A percentile compares a stretch with the other conserved stretches of the same genome.
Evolutionary conservation across 2,113 vertebrate genomes (phyloP).

Genomic region (Felis catus): DNA sequence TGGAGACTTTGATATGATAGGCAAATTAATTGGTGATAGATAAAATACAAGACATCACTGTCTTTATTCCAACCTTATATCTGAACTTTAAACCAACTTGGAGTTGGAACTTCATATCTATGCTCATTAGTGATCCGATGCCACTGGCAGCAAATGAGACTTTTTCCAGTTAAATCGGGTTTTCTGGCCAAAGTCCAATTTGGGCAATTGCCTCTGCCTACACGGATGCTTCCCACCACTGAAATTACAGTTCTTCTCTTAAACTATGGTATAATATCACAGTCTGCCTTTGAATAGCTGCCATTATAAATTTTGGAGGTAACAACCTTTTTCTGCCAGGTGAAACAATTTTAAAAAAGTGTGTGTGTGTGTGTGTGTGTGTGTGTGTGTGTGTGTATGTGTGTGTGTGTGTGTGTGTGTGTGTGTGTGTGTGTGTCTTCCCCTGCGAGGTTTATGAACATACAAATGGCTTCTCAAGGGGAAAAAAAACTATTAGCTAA

Average conservation of each 20-base stretch:
- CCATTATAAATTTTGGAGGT: background rate
- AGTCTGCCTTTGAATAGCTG: background rate
- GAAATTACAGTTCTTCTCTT: constrained; percentile 4
- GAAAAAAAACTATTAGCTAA: background rate
- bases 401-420: background rate
- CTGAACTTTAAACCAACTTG: background rate
- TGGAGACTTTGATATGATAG: background rate
- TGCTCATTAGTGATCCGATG: background rate
- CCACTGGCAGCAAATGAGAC: background rate
- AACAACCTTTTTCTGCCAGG: background rate
- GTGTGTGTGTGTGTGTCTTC: background rate
- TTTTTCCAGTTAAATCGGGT: background rate
- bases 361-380: background rate
- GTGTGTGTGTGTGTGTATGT: background rate
- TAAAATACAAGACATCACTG: background rate
- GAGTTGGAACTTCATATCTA: background rate
- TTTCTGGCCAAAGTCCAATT: constrained; percentile 14
- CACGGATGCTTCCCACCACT: background rate
- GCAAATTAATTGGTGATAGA: background rate
- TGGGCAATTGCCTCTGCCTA: background rate
- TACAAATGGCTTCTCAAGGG: background rate
- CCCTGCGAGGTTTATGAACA: background rate
- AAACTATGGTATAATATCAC: background rate
- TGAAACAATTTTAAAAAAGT: background rate
- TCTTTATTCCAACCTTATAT: background rate